Base-by-base conservation (phyloP, 1,140 invertebrate species). In the Halesus radiatus region DNA sequence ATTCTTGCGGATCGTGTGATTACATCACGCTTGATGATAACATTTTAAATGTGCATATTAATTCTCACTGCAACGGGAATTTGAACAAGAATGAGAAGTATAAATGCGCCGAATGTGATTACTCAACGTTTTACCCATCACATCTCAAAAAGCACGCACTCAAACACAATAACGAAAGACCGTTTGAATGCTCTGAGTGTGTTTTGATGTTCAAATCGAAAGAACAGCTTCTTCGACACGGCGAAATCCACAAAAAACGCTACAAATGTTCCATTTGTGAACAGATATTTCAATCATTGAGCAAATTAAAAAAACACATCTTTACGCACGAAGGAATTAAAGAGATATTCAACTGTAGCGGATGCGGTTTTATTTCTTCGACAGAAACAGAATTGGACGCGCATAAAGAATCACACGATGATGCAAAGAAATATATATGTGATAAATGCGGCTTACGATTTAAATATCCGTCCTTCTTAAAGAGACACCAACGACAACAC, bases 201-300 rank as follows among this genome's bases (percentile, higher is more conserved):
- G n/a, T 22, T 13, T n/a, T 10, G 7, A 45, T 20, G 5, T 72
- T 72, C 68, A 72, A 72, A 50, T 8, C 45, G 10, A 72, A 72
- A 72, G 18, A 7, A 18, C 3, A 3, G 6, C 68, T 72, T 50
- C 15, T 72, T 15, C 5, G 52, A 50, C 68, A 72, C 8, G 16
- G 10, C 8, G 18, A 18, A 52, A 52, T 45, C 0, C 68, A 72
- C 10, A 37, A 26, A 72, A 18, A 45, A 45, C 37, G 52, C 18
- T 72, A 13, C 32, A 72, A 72, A 72, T 72, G 68, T 50, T 50
- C 68, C 6, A 20, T 72, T 7, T 72, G 68, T 23, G 16, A 52
- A 20, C 5, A 15, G 18, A 52, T 72, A 10, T 72, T 72, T 50
- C 18, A 72, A 50, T 50, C 68, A 0, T 45, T 72, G 15, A 72